Evolutionary conservation across 2,888 invertebrate species (phyloP), one percentile per base, ranked within the genome.

Genomic region (Auanema sp.): DNA sequence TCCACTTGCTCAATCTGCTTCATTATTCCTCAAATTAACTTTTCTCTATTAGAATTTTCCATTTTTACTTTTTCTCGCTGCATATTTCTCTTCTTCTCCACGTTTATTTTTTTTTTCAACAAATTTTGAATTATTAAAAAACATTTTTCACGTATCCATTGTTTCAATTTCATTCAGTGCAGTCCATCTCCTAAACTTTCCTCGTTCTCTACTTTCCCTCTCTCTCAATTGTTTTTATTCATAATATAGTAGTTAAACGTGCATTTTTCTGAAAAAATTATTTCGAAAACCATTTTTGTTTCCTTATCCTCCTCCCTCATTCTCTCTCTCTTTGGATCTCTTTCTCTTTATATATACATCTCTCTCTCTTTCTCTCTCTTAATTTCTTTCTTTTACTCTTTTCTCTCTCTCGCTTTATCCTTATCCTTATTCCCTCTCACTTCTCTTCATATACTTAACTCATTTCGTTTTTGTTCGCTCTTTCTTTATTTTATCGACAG

Each of bases 241-340:
- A 33, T 33, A 33, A 33, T 33, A 33, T 33, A 33, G 33, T 33
- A 33, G 33, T 33, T 33, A 33, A 33, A 33, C 33, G 33, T 33
- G 33, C 33, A 33, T 33, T 33, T 33, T 33, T 3, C 4, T 5
- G 33, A 33, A 33, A 33, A 33, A 33, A 33, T 33, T 33, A 33
- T 33, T 33, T 47, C 47, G 10, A 47, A 47, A 16, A 47, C 21
- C 47, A 18, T 21, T 47, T 47, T 21, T 47, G 16, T 47, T 21
- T 47, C 21, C 21, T 21, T 47, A 16, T 47, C 47, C 21, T 47
- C 4, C 47, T 10, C 47, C 21, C 10, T 47, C 47, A 5, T 10
- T 47, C 47, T 47, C 47, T 47, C 47, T 47, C 43, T 43, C 43
- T 43, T n/a, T 43, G 12, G 11, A 11, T 43, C 43, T 43, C 43